Evolutionary conservation across 2,113 vertebrate species (phyloP).

Genomic region (Gymnocephalus cernua): DNA sequence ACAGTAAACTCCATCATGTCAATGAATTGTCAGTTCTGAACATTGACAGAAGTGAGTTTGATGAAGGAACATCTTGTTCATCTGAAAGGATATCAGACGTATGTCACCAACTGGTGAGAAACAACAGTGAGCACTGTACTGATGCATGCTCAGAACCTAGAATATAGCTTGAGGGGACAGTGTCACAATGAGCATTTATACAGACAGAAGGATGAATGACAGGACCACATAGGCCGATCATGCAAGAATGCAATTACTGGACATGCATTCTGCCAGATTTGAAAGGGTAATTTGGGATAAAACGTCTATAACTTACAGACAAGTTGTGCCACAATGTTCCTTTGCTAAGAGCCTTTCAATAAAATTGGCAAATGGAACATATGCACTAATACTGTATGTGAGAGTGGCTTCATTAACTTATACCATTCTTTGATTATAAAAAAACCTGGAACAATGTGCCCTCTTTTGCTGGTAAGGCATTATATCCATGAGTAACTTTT

Average conservation of each 20-base stretch:
- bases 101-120: constrained; percentile 62
- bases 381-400: neutral
- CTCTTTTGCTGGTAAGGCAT: constrained; percentile 51
- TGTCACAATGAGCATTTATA: constrained; percentile 71
- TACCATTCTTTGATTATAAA: constrained; percentile 41
- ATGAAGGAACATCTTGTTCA: constrained; percentile 73
- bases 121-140: constrained; percentile 77
- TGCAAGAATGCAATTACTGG: constrained; percentile 58
- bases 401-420: constrained; percentile 34
- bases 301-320: constrained; percentile 36
- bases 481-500: constrained; percentile 67
- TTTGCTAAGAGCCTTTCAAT: constrained; percentile 28
- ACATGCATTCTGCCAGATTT: constrained; percentile 54
- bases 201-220: constrained; percentile 60
- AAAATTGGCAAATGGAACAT: constrained; percentile 43
- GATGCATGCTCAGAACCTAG: constrained; percentile 48
- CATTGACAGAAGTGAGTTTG: constrained; percentile 35
- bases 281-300: constrained; percentile 46
- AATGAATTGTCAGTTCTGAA: constrained; percentile 41
- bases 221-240: constrained; percentile 64
- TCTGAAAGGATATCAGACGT: constrained; percentile 47
- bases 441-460: constrained; percentile 62
- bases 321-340: constrained; percentile 32
- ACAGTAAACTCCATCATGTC: constrained; percentile 23
- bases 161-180: constrained; percentile 68